Conservation (phyloP, 2,888 invertebrate genomes). For the Carcina quercana region DNA sequence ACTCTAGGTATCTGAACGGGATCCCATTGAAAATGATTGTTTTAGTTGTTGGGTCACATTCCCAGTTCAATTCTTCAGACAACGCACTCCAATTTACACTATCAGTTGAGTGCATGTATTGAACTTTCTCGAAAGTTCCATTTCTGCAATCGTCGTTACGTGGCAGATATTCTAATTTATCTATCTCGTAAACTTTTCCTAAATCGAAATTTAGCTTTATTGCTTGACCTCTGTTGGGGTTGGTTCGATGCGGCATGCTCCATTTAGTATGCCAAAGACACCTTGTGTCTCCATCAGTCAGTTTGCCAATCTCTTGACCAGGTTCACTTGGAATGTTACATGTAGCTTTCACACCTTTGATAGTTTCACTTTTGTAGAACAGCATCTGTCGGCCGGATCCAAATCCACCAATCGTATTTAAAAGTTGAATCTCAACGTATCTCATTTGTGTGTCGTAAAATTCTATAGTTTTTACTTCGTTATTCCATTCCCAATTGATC, state of each 20-base stretch:
- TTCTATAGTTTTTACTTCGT: too few relatives aligned
- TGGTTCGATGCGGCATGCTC: slow-evolving; percentile 22
- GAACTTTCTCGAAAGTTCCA: slow-evolving; percentile 42
- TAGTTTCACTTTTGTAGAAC: too few relatives aligned
- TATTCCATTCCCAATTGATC: too few relatives aligned
- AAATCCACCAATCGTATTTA: too few relatives aligned
- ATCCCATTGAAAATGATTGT: too few relatives aligned
- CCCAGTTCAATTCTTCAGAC: too few relatives aligned
- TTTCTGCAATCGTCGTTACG: slow-evolving; percentile 46
- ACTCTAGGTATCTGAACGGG: too few relatives aligned
- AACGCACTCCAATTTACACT: too few relatives aligned
- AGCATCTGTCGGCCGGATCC: too few relatives aligned
- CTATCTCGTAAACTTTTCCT: slow-evolving; percentile 24
- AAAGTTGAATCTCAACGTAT: too few relatives aligned
- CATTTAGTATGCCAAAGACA: slow-evolving; percentile 26
- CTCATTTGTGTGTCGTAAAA: too few relatives aligned
- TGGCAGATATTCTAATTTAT: slow-evolving; percentile 46
- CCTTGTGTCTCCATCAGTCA: slow-evolving; percentile 17
- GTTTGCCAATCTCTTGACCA: slow-evolving; percentile 22
- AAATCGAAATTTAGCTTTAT: slow-evolving; percentile 26
- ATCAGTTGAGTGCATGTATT: slow-evolving; percentile 39
- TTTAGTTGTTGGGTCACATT: too few relatives aligned
- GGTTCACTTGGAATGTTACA: slow-evolving; percentile 29
- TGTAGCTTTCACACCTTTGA: slow-evolving; percentile 19
- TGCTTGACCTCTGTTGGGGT: slow-evolving; percentile 20